Conservation (phyloP, 2,888 invertebrate species). For the Oeneis ivallda region DNA sequence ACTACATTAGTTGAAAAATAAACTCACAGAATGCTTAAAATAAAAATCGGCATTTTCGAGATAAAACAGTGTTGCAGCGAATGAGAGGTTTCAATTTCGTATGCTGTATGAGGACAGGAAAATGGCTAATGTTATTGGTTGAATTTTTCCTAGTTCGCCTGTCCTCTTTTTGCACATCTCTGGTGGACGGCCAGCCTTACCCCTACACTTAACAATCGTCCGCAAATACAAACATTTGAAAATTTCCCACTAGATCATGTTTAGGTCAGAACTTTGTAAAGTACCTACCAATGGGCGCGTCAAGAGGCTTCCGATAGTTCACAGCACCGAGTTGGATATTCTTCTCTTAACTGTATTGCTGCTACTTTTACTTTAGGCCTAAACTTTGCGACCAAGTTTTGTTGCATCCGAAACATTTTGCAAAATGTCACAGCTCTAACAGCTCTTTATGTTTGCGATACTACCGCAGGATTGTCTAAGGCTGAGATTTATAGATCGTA, state of each 20-base stretch:
- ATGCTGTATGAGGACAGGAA: background rate
- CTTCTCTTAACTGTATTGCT: constrained; percentile 1
- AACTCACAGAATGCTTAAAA: too few species aligned
- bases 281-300: background rate
- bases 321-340: background rate
- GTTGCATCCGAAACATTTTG: background rate
- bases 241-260: constrained; percentile 5
- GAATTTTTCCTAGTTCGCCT: background rate
- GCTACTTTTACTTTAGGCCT: background rate
- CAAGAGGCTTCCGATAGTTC: background rate
- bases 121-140: background rate
- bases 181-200: background rate
- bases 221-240: constrained; percentile 1
- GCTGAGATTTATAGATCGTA: too few species aligned
- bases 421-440: too few species aligned
- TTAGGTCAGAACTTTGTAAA: constrained; percentile 4
- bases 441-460: too few species aligned
- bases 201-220: background rate
- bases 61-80: background rate
- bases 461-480: too few species aligned
- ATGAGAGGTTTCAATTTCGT: background rate
- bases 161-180: background rate
- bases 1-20: too few species aligned
- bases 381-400: background rate
- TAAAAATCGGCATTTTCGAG: background rate